These are phyloP conservation scores for Brachionus calyciflorus DNA, from an alignment of 1,140 invertebrate genomes.

Conservation along the genomic window DNA sequence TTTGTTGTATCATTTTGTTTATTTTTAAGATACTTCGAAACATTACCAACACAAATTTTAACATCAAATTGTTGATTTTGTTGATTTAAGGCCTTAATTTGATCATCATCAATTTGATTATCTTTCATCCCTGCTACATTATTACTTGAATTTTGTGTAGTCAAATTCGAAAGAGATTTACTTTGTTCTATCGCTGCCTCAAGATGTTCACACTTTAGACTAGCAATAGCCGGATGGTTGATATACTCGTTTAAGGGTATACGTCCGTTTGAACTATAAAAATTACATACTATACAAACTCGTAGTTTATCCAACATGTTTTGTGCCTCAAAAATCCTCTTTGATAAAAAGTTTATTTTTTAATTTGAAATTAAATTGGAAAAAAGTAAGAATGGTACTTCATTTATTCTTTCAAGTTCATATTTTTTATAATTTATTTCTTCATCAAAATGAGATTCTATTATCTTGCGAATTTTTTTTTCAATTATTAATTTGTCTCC, in stretches of 20 bases:
- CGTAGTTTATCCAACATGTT: slow-evolving; percentile 70
- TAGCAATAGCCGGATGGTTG: slow-evolving; percentile 45
- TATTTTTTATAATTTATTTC: slow-evolving; percentile 32
- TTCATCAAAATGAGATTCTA: slow-evolving; percentile 35
- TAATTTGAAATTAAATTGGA: background rate
- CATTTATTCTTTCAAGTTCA: slow-evolving; percentile 40
- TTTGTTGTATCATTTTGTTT: background rate
- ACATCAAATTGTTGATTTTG: slow-evolving; percentile 55
- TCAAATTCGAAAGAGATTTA: background rate
- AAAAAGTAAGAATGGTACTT: background rate
- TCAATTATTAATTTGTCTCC: background rate
- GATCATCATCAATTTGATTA: background rate
- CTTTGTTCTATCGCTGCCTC: background rate
- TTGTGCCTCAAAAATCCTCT: slow-evolving; percentile 65
- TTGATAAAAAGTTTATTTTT: slow-evolving; percentile 45
- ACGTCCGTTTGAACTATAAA: slow-evolving; percentile 52
- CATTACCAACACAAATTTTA: slow-evolving; percentile 73
- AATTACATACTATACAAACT: slow-evolving; percentile 58
- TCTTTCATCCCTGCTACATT: too few relatives aligned
- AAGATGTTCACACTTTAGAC: slow-evolving; percentile 34
- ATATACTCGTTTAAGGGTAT: slow-evolving; percentile 49
- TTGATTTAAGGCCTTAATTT: background rate
- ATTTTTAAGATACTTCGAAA: slow-evolving; percentile 70
- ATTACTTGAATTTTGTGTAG: slow-evolving; percentile 15
- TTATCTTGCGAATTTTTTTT: slow-evolving; percentile 28